Conservation (phyloP, 2,797 vertebrate species). For the Cryptoblepharus egeriae region DNA sequence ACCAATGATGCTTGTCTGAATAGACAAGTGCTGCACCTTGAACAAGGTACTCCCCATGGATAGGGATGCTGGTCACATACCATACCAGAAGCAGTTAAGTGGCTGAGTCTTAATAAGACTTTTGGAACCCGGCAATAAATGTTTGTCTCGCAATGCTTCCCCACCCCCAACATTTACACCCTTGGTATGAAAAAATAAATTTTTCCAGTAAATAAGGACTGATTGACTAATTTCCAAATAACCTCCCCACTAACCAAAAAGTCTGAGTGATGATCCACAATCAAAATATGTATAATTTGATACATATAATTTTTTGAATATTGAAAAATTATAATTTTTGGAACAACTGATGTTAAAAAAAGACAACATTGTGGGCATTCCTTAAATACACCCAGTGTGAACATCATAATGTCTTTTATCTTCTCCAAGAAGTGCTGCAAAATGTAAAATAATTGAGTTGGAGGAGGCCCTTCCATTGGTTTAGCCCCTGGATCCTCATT, state of each 20-base stretch:
- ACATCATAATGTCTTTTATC: not conserved
- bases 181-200: not conserved
- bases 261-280: no score
- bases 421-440: no score
- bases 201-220: not conserved
- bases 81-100: no score
- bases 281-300: not conserved
- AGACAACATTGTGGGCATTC: not conserved
- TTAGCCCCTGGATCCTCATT: no score
- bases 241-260: not conserved
- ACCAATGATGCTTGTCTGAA: no score
- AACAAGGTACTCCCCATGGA: no score
- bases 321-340: no score
- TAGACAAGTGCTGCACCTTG: no score
- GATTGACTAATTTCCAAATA: not conserved
- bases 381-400: not conserved
- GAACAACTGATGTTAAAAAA: not conserved
- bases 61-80: no score
- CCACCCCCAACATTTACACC: not conserved
- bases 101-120: not conserved
- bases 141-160: not conserved
- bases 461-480: no score
- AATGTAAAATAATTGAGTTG: no score
- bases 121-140: not conserved
- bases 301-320: not conserved